Evolutionary conservation across 1,140 invertebrate species (phyloP).

Genomic region (Drosophila virilis): DNA sequence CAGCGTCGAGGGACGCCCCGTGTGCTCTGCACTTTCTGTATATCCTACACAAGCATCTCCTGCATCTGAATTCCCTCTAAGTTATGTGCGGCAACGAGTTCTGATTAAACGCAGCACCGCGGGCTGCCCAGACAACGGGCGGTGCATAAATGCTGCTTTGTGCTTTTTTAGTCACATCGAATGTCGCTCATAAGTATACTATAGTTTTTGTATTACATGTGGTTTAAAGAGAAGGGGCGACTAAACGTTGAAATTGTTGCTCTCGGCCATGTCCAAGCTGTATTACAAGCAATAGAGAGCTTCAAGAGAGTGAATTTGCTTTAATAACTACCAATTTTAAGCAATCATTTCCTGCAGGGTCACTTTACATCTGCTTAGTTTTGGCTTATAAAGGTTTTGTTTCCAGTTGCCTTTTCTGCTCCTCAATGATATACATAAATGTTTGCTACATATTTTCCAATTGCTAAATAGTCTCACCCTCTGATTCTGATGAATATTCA

Average conservation of each 20-base stretch:
- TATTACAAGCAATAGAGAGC: background rate
- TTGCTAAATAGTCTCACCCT: too few species aligned
- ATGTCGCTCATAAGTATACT: constrained; percentile 54
- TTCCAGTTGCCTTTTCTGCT: too few species aligned
- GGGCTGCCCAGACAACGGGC: constrained; percentile 42
- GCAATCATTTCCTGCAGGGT: background rate
- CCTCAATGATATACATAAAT: too few species aligned
- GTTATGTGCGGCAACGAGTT: constrained; percentile 61
- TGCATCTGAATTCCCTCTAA: constrained; percentile 33
- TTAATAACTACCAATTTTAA: background rate
- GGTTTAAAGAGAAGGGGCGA: background rate
- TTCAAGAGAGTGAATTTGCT: background rate
- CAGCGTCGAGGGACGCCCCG: constrained; percentile 19
- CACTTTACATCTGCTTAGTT: background rate
- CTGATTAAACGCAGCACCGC: constrained; percentile 74
- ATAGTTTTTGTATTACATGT: constrained; percentile 30
- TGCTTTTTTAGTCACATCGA: constrained; percentile 23
- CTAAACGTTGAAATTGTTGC: constrained; percentile 7
- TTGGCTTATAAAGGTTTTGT: too few species aligned
- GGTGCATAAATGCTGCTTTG: constrained; percentile 28
- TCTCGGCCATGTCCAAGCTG: background rate
- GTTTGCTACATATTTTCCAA: too few species aligned
- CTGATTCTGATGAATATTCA: too few species aligned
- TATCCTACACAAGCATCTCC: constrained; percentile 16
- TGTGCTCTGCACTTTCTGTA: constrained; percentile 14